Conservation (phyloP, 2,113 vertebrate species). For the Ptilorrhoa leucosticta region DNA sequence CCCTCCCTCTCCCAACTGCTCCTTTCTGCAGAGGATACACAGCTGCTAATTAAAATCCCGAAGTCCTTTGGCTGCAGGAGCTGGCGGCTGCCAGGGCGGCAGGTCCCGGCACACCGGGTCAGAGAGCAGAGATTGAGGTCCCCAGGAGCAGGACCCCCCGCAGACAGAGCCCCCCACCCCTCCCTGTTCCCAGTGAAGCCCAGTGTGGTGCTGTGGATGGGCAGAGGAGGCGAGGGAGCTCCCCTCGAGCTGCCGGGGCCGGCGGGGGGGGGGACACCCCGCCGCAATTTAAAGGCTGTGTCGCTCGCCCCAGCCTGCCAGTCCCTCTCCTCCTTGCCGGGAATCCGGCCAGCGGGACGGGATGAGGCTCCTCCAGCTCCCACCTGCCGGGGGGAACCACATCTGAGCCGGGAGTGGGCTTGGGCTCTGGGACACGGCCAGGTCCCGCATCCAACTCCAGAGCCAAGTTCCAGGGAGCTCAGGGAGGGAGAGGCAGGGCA, state of each 20-base stretch:
- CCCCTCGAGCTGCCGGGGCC: accelerated
- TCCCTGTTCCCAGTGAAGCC: not conserved
- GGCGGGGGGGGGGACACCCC: accelerated
- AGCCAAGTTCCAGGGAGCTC: not conserved
- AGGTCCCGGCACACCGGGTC: not conserved
- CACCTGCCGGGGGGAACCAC: not conserved
- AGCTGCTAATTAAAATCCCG: constrained; percentile 34
- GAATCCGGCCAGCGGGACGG: accelerated
- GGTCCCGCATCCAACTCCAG: not conserved
- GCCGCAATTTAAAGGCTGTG: not conserved
- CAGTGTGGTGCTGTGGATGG: not conserved
- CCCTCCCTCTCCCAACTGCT: constrained; percentile 9
- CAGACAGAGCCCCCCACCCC: accelerated
- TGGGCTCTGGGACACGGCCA: not conserved
- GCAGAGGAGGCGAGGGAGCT: not conserved
- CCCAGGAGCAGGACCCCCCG: not conserved
- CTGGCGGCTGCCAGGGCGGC: not conserved
- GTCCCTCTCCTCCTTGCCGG: not conserved
- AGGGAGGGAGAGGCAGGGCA: not conserved
- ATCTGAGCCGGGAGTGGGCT: not conserved
- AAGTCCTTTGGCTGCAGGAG: not conserved
- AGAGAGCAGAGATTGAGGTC: not conserved
- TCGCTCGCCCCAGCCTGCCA: not conserved
- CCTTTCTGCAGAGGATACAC: not conserved
- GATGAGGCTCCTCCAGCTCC: not conserved